phyloP scores from a whole-genome alignment of 2,888 invertebrate genomes.

The Drosophila histrio region DNA sequence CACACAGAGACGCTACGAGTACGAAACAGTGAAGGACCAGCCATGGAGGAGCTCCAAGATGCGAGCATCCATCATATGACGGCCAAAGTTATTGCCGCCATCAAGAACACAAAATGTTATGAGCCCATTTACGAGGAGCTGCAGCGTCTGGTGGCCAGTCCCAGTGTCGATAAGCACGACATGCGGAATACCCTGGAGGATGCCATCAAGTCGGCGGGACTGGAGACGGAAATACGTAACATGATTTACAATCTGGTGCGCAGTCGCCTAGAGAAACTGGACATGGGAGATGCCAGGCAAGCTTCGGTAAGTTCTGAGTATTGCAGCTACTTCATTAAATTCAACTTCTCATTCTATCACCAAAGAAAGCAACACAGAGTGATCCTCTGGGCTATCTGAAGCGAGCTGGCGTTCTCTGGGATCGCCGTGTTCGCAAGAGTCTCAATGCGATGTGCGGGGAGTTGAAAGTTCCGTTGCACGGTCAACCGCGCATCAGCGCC shows the following conservation, averaged over 20 bases:
- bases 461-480: conserved; percentile 92
- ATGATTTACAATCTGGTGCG: conserved; percentile 93
- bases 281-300: conserved; percentile 39
- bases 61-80: conserved; percentile 89
- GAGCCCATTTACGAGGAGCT: conserved; percentile 91
- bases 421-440: conserved; percentile 96
- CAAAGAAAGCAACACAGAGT: conserved; percentile 81
- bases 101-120: conserved; percentile 90
- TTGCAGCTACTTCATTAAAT: not conserved
- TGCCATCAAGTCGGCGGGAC: conserved; percentile 90
- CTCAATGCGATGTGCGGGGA: conserved; percentile 97
- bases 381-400: conserved; percentile 91
- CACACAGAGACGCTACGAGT: conserved; percentile 5
- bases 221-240: conserved; percentile 93
- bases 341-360: not conserved
- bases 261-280: conserved; percentile 74
- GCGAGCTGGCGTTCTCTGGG: conserved; percentile 96
- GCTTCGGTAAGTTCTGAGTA: conserved; percentile 28
- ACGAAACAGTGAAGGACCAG: not conserved
- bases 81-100: conserved; percentile 91
- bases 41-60: conserved; percentile 84
- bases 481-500: conserved; percentile 88
- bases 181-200: conserved; percentile 91
- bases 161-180: conserved; percentile 90
- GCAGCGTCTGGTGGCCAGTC: conserved; percentile 90